A percentile compares a stretch with the other conserved stretches of the same genome.
Evolutionary conservation across 2,113 vertebrate genomes (phyloP).

Genomic region (Zosterops pallidus): DNA sequence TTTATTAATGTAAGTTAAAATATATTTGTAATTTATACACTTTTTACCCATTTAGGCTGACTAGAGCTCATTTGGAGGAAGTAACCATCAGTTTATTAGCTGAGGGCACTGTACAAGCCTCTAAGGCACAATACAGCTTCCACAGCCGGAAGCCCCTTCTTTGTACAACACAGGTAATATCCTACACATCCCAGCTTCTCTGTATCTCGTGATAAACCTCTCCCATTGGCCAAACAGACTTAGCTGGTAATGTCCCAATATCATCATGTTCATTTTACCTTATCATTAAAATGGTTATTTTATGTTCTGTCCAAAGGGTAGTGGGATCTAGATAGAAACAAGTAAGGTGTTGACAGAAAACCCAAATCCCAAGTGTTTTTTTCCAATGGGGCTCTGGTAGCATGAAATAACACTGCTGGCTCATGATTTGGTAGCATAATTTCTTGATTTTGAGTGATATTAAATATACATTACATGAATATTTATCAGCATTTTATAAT

Average conservation of each 20-base stretch:
- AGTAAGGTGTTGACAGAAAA: neutral
- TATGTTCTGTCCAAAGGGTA: neutral
- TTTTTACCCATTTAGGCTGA: neutral
- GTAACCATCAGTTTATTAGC: neutral
- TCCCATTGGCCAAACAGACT: fast-evolving
- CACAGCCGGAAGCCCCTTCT: neutral
- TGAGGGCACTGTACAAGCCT: neutral
- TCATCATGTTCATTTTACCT: neutral
- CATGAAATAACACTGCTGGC: neutral
- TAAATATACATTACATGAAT: neutral
- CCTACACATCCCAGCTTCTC: neutral
- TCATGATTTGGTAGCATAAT: neutral
- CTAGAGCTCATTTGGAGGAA: neutral
- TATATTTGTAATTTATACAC: neutral
- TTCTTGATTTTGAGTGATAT: neutral
- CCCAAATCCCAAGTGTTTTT: neutral
- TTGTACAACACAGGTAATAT: neutral
- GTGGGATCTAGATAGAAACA: neutral
- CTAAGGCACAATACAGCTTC: neutral
- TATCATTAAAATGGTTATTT: neutral
- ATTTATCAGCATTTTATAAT: conserved; percentile 8
- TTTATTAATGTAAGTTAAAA: neutral
- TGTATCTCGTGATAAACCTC: neutral
- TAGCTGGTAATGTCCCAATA: neutral
- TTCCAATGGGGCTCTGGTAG: neutral